Base-by-base conservation (phyloP, 2,888 invertebrate genomes). In the Cephalotes varians region DNA sequence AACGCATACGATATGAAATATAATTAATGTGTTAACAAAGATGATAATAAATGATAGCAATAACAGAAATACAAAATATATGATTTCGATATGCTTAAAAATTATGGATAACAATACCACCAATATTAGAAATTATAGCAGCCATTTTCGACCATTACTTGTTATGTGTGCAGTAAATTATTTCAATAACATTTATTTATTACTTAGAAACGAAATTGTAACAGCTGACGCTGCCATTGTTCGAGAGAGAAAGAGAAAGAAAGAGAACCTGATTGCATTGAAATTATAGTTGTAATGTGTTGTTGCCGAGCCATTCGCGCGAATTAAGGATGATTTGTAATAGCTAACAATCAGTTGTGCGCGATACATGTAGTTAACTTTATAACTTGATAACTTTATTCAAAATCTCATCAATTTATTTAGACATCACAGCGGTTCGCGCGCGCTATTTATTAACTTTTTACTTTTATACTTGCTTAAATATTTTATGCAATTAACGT, bases 321-420 rank as follows among this genome's bases (percentile, higher is more conserved):
- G 69, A 73, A 80, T 84, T 73, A 51, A 69, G 21, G 25, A 12
- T 69, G 84, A 84, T 84, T 67, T 73, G 37, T 62, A 31, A 80
- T 62, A 67, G 47, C 69, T 44, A 62, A 69, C 18, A 37, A 74
- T 81, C 34, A 72, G 65, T 62, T 73, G 77, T 40, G 18, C 31
- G 12, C 15, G 15, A 25, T 40, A 56, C 15, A 40, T 56, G 37
- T 47, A 64, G 28, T 79, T 79, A 85, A 80, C n/a, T n/a, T n/a
- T n/a, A n/a, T n/a, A n/a, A n/a, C n/a, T n/a, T 80, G 28, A 64
- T 15, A 56, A 12, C 10, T 6, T 5, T 37, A 65, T 81, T 65
- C 2, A 65, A 47, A 81, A 72, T 40, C 15, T 67, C 49, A 82
- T 85, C 71, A 76, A 74, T 69, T 77, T 62, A 62, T 77, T 77